These are phyloP conservation scores for Ammospiza nelsoni DNA, from an alignment of 2,113 vertebrate genomes.

Conservation along the genomic window DNA sequence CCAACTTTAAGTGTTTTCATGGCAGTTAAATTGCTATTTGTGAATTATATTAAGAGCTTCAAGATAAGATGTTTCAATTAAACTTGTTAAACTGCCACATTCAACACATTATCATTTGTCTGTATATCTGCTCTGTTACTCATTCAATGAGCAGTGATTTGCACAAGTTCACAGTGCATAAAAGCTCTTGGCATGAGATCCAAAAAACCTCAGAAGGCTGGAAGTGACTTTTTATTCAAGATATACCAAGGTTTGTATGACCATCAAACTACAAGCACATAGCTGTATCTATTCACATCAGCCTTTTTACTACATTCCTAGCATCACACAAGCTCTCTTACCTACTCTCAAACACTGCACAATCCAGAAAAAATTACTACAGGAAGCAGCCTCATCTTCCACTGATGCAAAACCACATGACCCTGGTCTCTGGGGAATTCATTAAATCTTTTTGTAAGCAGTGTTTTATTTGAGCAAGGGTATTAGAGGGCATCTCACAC, in stretches of 20 bases:
- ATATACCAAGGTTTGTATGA: background rate
- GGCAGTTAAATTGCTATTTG: background rate
- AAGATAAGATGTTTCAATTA: background rate
- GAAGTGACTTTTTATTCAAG: background rate
- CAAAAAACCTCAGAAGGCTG: background rate
- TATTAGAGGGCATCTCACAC: background rate
- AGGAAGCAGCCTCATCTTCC: background rate
- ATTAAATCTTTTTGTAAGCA: background rate
- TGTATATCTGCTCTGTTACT: background rate
- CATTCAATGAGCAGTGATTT: background rate
- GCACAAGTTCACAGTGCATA: background rate
- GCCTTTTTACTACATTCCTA: background rate
- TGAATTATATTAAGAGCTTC: background rate
- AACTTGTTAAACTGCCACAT: background rate
- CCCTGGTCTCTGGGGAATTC: constrained; percentile 12
- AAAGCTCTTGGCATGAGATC: background rate
- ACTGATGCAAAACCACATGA: background rate
- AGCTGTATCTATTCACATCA: background rate
- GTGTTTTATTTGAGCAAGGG: constrained; percentile 30
- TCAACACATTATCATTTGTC: background rate
- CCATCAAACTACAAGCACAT: background rate
- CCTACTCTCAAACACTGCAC: background rate
- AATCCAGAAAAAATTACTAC: background rate
- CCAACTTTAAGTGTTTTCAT: background rate
- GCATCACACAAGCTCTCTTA: background rate